Base-by-base conservation (phyloP, 2,797 vertebrate genomes). In the Hapalemur alaotrensis region DNA sequence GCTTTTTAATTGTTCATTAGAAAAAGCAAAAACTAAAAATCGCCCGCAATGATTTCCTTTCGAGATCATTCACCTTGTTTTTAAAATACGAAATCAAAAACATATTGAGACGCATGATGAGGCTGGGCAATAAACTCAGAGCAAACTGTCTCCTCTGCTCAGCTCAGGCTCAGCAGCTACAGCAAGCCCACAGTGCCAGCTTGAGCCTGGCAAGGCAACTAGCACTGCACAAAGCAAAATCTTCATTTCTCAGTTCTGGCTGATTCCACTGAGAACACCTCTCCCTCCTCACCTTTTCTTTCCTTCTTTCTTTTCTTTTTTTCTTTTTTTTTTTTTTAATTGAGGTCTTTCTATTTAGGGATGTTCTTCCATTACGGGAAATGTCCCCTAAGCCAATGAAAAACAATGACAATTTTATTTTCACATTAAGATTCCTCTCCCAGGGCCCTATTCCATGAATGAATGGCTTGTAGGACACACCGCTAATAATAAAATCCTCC, bases 181-280 rank as follows among this genome's bases (percentile, higher is more conserved):
- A 98, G 98, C 98, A 98, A 98, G 98, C 98, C 98, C 98, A 99
- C 98, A 99, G 98, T 99, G 99, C 98, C 99, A 98, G 98, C 98
- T 98, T 98, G 98, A 99, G 98, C 98, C 98, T 98, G 98, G 98
- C 98, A 98, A 97, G 97, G 98, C 98, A 98, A 98, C 98, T 98
- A 98, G 96, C 98, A 98, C 73, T 97, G 96, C 96, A 98, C 95
- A 28, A 93, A 98, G 96, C 91, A 97, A 97, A 98, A 85, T 54
- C 89, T 87, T 11, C 2, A 50, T 80, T 93, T 89, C 23, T 94
- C 57, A 20, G 28, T 83, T 76, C 84, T 6, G 0, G 22, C 52
- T 83, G 30, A 95, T 95, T 97, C 86, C 96, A 96, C 95, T 10
- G 20, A 96, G 79, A 89, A 79, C 76, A 23, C 52, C 81, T 65